These are phyloP conservation scores for Uropsilus gracilis DNA, from an alignment of 2,113 vertebrate species.

Conservation along the genomic window DNA sequence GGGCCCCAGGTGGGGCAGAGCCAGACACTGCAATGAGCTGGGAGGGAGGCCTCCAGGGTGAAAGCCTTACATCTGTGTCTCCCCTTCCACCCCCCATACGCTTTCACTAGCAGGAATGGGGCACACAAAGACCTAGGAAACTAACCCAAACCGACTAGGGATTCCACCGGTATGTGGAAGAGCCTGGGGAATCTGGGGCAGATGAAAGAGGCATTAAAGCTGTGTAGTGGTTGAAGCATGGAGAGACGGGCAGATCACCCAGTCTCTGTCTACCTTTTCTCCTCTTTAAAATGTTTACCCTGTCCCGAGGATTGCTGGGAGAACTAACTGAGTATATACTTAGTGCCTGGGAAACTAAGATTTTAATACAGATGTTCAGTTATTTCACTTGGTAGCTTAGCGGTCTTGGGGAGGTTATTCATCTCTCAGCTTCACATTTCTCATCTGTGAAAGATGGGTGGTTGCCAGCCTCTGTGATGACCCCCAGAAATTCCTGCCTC, in stretches of 20 bases:
- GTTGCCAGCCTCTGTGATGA: neutral
- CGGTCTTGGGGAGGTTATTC: neutral
- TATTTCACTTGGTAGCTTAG: neutral
- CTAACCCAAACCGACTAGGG: neutral
- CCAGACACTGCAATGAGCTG: neutral
- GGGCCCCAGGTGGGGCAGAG: neutral
- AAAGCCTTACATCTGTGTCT: fast-evolving
- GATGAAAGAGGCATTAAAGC: neutral
- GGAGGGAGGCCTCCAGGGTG: neutral
- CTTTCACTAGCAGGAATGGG: fast-evolving
- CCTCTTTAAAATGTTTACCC: neutral
- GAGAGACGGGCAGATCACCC: neutral
- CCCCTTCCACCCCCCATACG: neutral
- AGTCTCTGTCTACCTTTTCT: neutral
- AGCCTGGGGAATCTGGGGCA: neutral
- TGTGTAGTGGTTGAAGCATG: neutral
- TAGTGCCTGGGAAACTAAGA: neutral
- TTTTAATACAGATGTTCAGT: neutral
- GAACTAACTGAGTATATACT: neutral
- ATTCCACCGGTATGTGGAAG: neutral
- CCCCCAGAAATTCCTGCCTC: neutral
- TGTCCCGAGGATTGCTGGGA: neutral
- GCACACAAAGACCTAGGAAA: neutral
- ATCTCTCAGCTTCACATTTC: neutral
- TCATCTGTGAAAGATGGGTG: neutral